Conservation (phyloP, 2,797 vertebrate genomes). For the Siniperca undulata region DNA sequence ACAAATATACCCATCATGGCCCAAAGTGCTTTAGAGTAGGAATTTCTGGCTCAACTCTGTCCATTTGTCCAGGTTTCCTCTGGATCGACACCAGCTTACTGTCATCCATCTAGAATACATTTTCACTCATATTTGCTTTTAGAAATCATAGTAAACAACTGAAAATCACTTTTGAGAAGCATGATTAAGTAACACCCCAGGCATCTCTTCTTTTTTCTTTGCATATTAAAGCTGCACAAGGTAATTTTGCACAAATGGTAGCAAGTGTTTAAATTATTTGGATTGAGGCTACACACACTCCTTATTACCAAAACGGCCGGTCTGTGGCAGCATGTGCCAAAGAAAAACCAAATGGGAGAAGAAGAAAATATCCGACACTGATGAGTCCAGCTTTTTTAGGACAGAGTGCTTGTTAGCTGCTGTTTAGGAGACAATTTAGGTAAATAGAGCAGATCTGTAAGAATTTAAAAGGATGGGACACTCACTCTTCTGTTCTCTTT, state of each 20-base stretch:
- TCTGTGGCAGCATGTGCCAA: constrained; percentile 4
- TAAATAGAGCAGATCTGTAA: constrained; percentile 30
- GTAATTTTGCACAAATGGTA: constrained; percentile 19
- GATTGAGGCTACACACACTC: neutral
- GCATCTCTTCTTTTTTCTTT: constrained; percentile 1
- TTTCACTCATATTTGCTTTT: constrained; percentile 10
- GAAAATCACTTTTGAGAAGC: constrained; percentile 15
- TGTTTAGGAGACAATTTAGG: neutral
- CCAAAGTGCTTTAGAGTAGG: constrained; percentile 60
- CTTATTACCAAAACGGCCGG: neutral
- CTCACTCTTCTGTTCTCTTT: neutral
- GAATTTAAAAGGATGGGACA: constrained; percentile 14
- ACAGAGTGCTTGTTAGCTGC: neutral
- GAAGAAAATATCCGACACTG: constrained; percentile 3
- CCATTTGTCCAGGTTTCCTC: constrained; percentile 35
- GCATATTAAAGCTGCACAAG: constrained; percentile 45
- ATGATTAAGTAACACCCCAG: neutral
- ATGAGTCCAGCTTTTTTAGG: neutral
- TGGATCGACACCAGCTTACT: constrained; percentile 13
- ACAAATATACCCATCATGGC: constrained; percentile 38
- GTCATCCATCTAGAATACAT: neutral
- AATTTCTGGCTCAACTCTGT: constrained; percentile 25
- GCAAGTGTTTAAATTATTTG: neutral
- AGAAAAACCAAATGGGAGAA: neutral
- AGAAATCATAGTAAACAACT: constrained; percentile 32